A percentile compares a stretch with the other conserved stretches of the same genome.
Evolutionary conservation across 2,888 invertebrate genomes (phyloP).

Genomic region (Folsomia manolachei): DNA sequence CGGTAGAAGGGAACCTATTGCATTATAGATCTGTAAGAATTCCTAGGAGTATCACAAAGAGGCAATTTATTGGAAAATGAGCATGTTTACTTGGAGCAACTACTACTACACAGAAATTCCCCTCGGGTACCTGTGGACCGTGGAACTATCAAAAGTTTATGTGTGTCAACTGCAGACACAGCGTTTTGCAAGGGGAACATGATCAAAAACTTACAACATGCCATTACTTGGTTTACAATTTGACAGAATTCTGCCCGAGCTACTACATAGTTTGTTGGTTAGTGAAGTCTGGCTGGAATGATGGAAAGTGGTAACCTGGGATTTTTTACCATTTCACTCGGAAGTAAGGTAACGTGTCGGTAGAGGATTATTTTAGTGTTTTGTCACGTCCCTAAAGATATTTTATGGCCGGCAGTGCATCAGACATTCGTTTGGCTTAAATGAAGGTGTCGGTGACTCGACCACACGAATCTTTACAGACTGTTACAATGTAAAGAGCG

Average conservation of each 20-base stretch:
- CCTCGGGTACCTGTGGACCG: background rate
- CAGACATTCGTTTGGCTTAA: no score
- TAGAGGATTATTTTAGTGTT: background rate
- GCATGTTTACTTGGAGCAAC: conserved; percentile 3
- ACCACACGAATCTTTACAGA: no score
- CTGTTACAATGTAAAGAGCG: no score
- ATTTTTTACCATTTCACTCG: no score
- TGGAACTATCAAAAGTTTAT: conserved; percentile 11
- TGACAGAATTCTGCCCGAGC: no score
- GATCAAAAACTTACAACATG: no score
- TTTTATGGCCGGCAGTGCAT: background rate
- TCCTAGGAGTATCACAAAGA: background rate
- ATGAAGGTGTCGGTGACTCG: no score
- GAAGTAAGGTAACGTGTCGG: background rate
- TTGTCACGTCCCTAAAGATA: background rate
- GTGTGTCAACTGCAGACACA: conserved; percentile 4
- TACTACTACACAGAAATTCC: background rate
- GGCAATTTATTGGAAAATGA: conserved; percentile 3
- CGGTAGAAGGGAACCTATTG: background rate
- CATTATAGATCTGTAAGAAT: background rate
- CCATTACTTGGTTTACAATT: background rate
- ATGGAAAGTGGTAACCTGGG: no score
- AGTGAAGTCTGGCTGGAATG: no score
- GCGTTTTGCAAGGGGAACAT: background rate
- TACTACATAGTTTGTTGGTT: no score